Base-by-base conservation (phyloP, 2,888 invertebrate species). In the Allophyes oxyacanthae region DNA sequence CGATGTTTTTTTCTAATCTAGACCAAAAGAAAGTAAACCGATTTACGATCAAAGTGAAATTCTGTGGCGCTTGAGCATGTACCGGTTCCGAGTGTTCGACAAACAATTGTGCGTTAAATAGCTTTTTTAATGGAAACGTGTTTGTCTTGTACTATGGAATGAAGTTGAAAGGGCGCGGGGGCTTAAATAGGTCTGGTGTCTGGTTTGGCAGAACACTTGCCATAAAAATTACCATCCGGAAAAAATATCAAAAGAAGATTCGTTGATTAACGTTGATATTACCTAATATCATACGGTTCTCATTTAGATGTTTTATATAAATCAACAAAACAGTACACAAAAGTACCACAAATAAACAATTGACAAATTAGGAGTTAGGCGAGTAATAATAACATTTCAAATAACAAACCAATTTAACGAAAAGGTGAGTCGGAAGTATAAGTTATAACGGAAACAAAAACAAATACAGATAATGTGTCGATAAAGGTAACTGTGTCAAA, bases 1-100 rank as follows among this genome's bases (percentile, higher is more conserved):
- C 6, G 9, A 30, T 6, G 33, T 64, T 45, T 54, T 54, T 50
- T 36, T 45, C 40, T 54, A 34, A 61, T 43, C 56, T 60, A 61
- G 61, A 45, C 50, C 33, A 72, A 59, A 54, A 55, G 71, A 72
- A 72, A 72, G 71, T 72, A 38, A 72, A 58, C 38, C 28, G 15
- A 30, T 64, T 68, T 50, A 25, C 41, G 15, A 53, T 50, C 15
- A 41, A 56, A 56, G 74, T 61, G 70, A 73, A 72, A 72, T 61
- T 57, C 14, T 1, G 28, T 38, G 34, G 36, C 36, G 36, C 32
- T n/a, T 32, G 36, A 4, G 43, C 34, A 37, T 28, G 20, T 51
- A 57, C 72, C 57, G 72, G 57, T 69, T 52, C 28, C 10, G 28
- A 50, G 40, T 20, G 36, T 13, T 42, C 13, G 28, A 49, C 38